Evolutionary conservation across 2,113 vertebrate species (phyloP), one percentile per base, ranked within the genome.

Genomic region (Steatornis caripensis): DNA sequence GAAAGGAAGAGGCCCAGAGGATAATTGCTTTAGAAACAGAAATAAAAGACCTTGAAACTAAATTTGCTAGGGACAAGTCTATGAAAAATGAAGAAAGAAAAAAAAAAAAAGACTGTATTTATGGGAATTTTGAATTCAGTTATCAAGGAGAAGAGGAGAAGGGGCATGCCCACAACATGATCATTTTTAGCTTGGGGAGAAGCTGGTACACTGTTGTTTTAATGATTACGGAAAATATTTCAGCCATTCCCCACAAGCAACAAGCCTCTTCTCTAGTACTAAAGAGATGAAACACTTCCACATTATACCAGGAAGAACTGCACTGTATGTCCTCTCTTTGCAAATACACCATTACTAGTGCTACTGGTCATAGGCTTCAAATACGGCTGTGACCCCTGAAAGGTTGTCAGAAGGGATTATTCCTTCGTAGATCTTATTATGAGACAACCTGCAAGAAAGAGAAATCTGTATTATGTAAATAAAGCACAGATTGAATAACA

Each of bases 41-140:
- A 98, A 97, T 97, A 97, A 98, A 98, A 98, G 96, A 98, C 97
- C 97, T 98, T 97, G 96, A 97, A 98, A 98, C 97, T 97, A 97
- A 98, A 98, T 98, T 97, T 98, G 88, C 96, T 97, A 97, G 94
- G 93, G 95, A 98, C 79, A 98, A 97, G 97, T 87, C 72, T 92
- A 95, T 82, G 84, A 94, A 95, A 97, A 98, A 93, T 32, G 8
- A 17, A 18, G 23, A 32, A 37, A 68, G 93, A 54, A 49, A 49
- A 95, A 96, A 86, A 61, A 89, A 95, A 95, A 82, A 19, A 37
- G 17, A 84, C 54, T 32, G 94, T 95, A 92, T 97, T 96, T 97
- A 78, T 95, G 87, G 97, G 92, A 97, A 97, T 97, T 90, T 71
- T 87, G 69, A 79, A 68, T 94, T 95, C 55, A 57, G 95, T 95